Conservation (phyloP, 2,888 invertebrate genomes). For the Morinoia aosen region DNA sequence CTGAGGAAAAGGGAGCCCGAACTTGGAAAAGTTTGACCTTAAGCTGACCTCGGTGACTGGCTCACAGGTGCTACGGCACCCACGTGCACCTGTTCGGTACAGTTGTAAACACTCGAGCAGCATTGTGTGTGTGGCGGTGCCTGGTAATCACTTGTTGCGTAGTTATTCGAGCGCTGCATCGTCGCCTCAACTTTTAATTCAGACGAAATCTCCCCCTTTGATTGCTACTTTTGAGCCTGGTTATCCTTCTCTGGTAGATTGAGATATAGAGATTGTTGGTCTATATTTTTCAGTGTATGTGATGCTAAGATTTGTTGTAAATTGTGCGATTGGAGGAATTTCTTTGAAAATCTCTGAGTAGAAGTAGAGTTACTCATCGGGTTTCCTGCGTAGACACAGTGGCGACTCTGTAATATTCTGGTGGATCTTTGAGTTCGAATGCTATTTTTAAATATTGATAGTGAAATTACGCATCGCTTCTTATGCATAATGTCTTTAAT, state of each 20-base stretch:
- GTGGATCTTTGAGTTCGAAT: neutral
- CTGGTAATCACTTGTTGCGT: neutral
- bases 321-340: neutral
- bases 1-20: neutral
- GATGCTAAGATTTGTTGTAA: neutral
- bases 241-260: neutral
- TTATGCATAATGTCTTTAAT: neutral
- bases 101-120: neutral
- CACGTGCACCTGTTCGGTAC: constrained; percentile 1
- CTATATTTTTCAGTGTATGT: neutral
- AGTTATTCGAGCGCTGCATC: neutral
- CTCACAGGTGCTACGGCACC: neutral
- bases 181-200: neutral
- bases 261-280: neutral
- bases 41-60: constrained; percentile 10
- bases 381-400: neutral
- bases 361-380: neutral
- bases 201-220: neutral
- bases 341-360: neutral
- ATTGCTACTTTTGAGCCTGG: neutral
- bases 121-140: neutral
- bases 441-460: neutral
- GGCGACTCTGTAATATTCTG: neutral
- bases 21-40: constrained; percentile 22
- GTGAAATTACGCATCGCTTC: neutral